Evolutionary conservation across 2,797 vertebrate genomes (phyloP).

Genomic region (Eurystomus glaucurus): DNA sequence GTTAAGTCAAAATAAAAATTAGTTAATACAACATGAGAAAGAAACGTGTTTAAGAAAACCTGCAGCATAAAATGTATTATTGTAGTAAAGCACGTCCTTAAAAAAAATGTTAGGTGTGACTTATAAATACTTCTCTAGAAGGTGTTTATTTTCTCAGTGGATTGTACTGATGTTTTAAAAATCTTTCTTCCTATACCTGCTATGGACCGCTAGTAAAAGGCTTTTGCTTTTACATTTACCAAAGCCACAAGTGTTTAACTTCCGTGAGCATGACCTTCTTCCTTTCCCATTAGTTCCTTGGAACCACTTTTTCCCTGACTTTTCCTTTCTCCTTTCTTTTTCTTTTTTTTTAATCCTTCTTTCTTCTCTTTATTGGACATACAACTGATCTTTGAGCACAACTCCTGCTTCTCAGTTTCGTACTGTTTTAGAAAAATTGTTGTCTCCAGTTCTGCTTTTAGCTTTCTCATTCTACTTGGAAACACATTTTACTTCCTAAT

Average conservation of each 20-base stretch:
- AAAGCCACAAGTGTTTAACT: background rate
- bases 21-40: background rate
- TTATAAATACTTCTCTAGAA: background rate
- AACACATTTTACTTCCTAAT: background rate
- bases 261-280: background rate
- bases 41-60: background rate
- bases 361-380: background rate
- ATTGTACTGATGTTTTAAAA: background rate
- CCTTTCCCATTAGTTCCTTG: background rate
- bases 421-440: background rate
- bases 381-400: background rate
- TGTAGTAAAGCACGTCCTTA: background rate
- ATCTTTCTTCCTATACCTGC: background rate
- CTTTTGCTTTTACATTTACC: background rate
- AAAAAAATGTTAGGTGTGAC: accelerated
- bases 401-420: background rate
- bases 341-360: background rate
- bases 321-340: background rate
- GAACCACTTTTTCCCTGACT: background rate
- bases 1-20: background rate
- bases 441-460: background rate
- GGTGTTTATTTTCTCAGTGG: background rate
- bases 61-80: background rate
- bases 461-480: background rate
- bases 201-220: background rate